Base-by-base conservation (phyloP, 2,113 vertebrate species). In the Chascanopsetta lugubris region DNA sequence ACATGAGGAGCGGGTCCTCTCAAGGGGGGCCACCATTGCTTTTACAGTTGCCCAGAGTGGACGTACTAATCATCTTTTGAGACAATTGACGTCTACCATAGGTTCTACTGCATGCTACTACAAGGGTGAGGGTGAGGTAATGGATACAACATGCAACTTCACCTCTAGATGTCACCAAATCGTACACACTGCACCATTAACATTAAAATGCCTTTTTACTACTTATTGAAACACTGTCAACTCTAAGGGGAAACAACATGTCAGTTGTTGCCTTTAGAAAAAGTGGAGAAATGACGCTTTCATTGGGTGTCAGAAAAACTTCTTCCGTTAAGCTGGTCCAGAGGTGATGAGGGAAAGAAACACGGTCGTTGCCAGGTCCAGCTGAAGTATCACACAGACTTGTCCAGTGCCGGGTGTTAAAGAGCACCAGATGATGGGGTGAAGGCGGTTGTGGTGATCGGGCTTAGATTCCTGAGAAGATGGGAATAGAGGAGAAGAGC, bases 401-500 rank as follows among this genome's bases (percentile, higher is more conserved):
- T 15, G 38, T 42, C n/a, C 29, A 18, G 48, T 61, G 54, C 50
- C 57, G 56, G 69, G 71, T 72, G 75, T 69, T 85, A 82, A 88
- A 46, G 75, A 86, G 75, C 72, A 87, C 74, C 89, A 88, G 86
- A 86, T 87, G 86, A 91, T 38, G 59, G 47, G 42, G 32, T 12
- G 8, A 70, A 79, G 66, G 75, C 65, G 63, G 72, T 81, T 82
- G 83, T 47, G 59, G 56, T 51, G 15, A 43, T 46, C 12, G 42
- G 62, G 50, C 57, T 43, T 27, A 46, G 56, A 48, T 80, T 81
- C 79, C 46, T 75, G 43, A 62, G 50, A 72, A 60, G 61, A 80
- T 45, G 53, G 66, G 73, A 80, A 75, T 25, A 80, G 53, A 60
- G 38, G 27, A 72, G 61, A 38, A 15, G 50, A 71, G 57, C 53